Percentiles rank a stretch among this genome's conserved stretches.
Conservation (phyloP, 2,797 vertebrate species). For the Jordanella pulchra region DNA sequence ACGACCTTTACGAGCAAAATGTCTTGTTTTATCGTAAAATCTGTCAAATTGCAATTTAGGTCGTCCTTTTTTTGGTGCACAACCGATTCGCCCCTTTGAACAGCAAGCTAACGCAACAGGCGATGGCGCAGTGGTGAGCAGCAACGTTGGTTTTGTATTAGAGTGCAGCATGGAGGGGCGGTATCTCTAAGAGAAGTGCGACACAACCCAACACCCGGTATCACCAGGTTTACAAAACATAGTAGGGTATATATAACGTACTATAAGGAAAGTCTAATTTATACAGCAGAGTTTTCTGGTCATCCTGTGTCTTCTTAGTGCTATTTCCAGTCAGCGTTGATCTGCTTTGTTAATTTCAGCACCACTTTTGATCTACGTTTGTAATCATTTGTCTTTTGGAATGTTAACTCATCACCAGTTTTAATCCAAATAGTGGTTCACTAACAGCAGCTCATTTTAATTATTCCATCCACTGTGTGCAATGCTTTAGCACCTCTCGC, state of each 20-base stretch:
- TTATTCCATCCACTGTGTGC: no score
- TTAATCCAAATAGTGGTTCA: no score
- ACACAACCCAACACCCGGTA: not conserved
- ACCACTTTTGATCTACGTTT: no score
- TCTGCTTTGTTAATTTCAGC: no score
- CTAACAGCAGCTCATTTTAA: no score
- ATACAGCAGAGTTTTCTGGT: no score
- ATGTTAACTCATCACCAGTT: no score
- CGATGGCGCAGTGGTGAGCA: conserved; percentile 49
- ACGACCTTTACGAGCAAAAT: conserved; percentile 81
- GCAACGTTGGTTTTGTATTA: not conserved
- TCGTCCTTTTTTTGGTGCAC: conserved; percentile 60
- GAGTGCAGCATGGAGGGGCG: not conserved
- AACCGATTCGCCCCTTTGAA: conserved; percentile 32
- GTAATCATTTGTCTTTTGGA: no score
- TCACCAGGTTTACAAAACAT: fast-evolving
- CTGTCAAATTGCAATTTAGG: conserved; percentile 61
- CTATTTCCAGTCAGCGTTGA: no score
- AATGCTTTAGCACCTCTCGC: no score
- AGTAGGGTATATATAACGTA: not conserved
- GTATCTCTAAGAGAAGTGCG: fast-evolving
- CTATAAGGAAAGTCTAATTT: no score
- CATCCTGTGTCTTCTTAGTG: no score
- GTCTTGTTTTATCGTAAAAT: conserved; percentile 75
- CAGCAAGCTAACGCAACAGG: conserved; percentile 38